Conservation (phyloP, 1,140 invertebrate genomes). For the Acromyrmex heyeri region DNA sequence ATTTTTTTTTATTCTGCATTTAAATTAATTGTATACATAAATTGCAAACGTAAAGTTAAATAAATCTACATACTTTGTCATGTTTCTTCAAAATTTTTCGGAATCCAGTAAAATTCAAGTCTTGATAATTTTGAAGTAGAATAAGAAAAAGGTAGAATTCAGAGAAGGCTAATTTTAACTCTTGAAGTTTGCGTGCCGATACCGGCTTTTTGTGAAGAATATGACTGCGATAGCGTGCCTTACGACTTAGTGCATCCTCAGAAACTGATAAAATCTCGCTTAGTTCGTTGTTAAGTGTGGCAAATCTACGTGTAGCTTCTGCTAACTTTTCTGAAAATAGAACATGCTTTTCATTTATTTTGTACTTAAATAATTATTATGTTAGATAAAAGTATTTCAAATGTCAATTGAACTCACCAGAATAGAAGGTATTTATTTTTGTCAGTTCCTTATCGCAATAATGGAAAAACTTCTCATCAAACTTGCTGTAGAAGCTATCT, state of each 20-base stretch:
- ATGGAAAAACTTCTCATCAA: slow-evolving; percentile 95
- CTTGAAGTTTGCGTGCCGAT: slow-evolving; percentile 91
- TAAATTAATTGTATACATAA: background rate
- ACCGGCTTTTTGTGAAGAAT: slow-evolving; percentile 87
- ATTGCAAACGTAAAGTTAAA: background rate
- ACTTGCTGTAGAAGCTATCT: slow-evolving; percentile 91
- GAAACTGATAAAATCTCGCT: slow-evolving; percentile 86
- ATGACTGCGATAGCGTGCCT: slow-evolving; percentile 82
- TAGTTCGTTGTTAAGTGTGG: slow-evolving; percentile 91
- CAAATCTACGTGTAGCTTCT: slow-evolving; percentile 94
- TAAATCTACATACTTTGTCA: slow-evolving; percentile 90
- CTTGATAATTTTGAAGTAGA: slow-evolving; percentile 91
- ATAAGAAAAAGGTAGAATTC: slow-evolving; percentile 97
- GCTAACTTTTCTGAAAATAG: slow-evolving; percentile 91
- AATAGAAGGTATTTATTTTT: slow-evolving; percentile 96
- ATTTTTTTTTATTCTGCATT: background rate
- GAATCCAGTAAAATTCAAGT: slow-evolving; percentile 96
- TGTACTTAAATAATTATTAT: background rate
- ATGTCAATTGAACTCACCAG: slow-evolving; percentile 86
- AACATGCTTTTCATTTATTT: background rate
- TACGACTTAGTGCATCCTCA: slow-evolving; percentile 85
- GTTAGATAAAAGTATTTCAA: background rate
- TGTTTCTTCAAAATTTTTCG: slow-evolving; percentile 98
- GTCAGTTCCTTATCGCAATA: slow-evolving; percentile 94
- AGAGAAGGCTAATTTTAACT: slow-evolving; percentile 96